These are phyloP conservation scores for Channallabes apus DNA, from an alignment of 2,797 vertebrate genomes.

Conservation along the genomic window DNA sequence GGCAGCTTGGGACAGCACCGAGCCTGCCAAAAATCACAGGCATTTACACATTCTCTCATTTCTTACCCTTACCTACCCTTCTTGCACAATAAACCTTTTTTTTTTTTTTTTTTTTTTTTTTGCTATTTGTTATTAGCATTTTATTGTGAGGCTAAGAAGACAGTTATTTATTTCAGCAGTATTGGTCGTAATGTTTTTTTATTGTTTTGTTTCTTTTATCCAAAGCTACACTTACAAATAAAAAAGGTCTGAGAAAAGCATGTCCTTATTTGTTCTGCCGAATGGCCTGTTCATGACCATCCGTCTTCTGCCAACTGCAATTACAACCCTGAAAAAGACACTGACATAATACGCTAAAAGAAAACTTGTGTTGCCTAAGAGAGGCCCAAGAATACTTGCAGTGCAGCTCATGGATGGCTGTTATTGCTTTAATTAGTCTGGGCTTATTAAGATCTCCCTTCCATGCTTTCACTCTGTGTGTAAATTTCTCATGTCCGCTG, in stretches of 20 bases:
- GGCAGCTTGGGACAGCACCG: slow-evolving; percentile 15
- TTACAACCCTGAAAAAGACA: slow-evolving; percentile 51
- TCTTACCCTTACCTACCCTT: slow-evolving; percentile 32
- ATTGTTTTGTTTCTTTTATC: slow-evolving; percentile 19
- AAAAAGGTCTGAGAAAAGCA: slow-evolving; percentile 34
- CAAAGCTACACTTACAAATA: slow-evolving; percentile 26
- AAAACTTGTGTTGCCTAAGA: slow-evolving; percentile 33
- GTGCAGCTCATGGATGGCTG: slow-evolving; percentile 45
- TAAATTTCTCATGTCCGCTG: slow-evolving; percentile 56
- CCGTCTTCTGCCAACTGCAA: slow-evolving; percentile 45
- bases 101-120: slow-evolving; percentile 18
- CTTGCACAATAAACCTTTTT: slow-evolving; percentile 36
- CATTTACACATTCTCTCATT: slow-evolving; percentile 36
- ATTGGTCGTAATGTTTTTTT: slow-evolving; percentile 24
- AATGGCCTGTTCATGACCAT: slow-evolving; percentile 48
- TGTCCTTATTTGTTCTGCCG: slow-evolving; percentile 49
- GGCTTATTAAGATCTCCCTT: slow-evolving; percentile 54
- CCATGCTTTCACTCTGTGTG: slow-evolving; percentile 46
- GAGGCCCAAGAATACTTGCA: slow-evolving; percentile 51
- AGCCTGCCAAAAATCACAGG: slow-evolving; percentile 30
- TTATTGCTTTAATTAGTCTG: slow-evolving; percentile 57
- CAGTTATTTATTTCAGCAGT: slow-evolving; percentile 32
- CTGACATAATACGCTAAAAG: slow-evolving; percentile 45
- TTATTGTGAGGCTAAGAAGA: slow-evolving; percentile 47
- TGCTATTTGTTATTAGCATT: slow-evolving; percentile 45